These are phyloP conservation scores for Anagrus nilaparvatae DNA, from an alignment of 1,140 invertebrate genomes.

Conservation along the genomic window DNA sequence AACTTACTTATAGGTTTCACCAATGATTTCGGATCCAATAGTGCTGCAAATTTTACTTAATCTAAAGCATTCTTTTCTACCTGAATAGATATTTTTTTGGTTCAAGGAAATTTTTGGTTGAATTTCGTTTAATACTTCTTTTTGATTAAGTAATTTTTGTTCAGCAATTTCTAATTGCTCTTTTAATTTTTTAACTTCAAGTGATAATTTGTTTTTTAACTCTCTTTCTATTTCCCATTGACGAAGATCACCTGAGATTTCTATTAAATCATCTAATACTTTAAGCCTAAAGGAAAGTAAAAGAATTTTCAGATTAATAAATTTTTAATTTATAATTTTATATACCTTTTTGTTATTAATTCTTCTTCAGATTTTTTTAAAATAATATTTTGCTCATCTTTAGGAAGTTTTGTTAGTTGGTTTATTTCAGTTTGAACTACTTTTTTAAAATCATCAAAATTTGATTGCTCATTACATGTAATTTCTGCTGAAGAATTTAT, in stretches of 20 bases:
- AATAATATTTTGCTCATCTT: constrained; percentile 20
- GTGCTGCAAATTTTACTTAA: constrained; percentile 32
- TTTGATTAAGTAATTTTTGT: constrained; percentile 27
- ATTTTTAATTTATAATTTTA: not conserved
- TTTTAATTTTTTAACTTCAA: constrained; percentile 29
- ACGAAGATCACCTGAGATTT: constrained; percentile 30
- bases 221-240: constrained; percentile 34
- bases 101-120: constrained; percentile 26
- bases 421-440: constrained; percentile 23
- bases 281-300: constrained; percentile 23
- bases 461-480: constrained; percentile 14
- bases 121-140: constrained; percentile 26
- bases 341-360: constrained; percentile 32
- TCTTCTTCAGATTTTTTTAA: constrained; percentile 26
- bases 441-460: constrained; percentile 20
- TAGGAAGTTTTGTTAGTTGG: constrained; percentile 15
- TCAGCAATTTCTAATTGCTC: constrained; percentile 30
- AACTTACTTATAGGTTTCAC: constrained; percentile 35
- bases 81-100: constrained; percentile 30
- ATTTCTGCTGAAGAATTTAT: not conserved
- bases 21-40: constrained; percentile 30
- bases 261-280: constrained; percentile 31
- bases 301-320: not conserved
- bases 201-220: constrained; percentile 22
- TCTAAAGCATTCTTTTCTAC: constrained; percentile 31